These are phyloP conservation scores for Pangasianodon gigas DNA, from an alignment of 2,113 vertebrate genomes.

Conservation along the genomic window DNA sequence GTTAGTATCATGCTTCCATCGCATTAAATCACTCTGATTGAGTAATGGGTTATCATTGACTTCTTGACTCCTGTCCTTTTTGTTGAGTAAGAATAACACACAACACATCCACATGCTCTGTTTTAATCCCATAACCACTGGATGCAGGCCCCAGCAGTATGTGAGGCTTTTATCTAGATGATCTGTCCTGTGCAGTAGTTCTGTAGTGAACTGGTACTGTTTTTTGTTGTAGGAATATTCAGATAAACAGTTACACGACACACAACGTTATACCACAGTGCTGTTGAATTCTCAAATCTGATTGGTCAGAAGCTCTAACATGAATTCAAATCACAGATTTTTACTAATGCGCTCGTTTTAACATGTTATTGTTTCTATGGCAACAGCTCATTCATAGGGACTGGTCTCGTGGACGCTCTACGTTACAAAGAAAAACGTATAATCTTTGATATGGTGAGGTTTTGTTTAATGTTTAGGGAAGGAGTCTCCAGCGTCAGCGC, in stretches of 20 bases:
- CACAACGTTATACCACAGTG: not conserved
- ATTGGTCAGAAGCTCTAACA: not conserved
- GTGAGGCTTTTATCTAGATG: no score
- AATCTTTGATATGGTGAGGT: no score
- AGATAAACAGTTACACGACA: not conserved
- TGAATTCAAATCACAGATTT: not conserved
- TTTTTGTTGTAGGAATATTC: no score
- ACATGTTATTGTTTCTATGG: not conserved
- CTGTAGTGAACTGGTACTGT: no score
- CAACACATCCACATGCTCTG: not conserved
- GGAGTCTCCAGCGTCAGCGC: no score
- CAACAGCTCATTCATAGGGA: not conserved
- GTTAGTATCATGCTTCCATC: not conserved
- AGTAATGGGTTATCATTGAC: not conserved
- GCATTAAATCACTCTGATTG: not conserved
- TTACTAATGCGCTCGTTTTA: not conserved
- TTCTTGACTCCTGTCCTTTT: no score
- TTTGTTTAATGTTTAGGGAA: no score
- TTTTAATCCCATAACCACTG: no score
- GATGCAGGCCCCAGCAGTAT: no score
- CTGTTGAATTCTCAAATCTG: not conserved
- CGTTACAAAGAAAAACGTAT: no score
- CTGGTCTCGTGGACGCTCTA: no score
- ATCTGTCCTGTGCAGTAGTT: no score
- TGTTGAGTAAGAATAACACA: not conserved